These are phyloP conservation scores for Neelides sp. DNA, from an alignment of 1,140 invertebrate species.

Conservation along the genomic window DNA sequence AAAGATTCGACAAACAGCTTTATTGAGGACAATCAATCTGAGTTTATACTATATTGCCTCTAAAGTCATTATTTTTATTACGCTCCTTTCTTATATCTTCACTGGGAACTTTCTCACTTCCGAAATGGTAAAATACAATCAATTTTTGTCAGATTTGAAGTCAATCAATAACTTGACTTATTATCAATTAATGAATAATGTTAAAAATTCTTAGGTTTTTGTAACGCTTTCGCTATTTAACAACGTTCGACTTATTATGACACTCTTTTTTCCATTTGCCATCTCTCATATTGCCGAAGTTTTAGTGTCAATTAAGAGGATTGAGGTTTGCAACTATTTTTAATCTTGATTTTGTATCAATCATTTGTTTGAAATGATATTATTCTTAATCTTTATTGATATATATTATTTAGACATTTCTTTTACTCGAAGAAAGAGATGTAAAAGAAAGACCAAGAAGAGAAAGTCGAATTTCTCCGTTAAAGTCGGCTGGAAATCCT, in stretches of 20 bases:
- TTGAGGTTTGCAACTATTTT: slow-evolving; percentile 15
- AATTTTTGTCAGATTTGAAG: not conserved
- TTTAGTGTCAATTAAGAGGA: slow-evolving; percentile 15
- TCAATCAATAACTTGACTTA: not conserved
- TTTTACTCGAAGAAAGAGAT: slow-evolving; percentile 12
- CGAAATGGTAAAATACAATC: slow-evolving; percentile 33
- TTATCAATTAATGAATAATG: not conserved
- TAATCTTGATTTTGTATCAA: not conserved
- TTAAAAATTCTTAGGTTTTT: slow-evolving; percentile 33
- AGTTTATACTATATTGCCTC: slow-evolving; percentile 35
- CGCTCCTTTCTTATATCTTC: slow-evolving; percentile 37
- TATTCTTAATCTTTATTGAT: not conserved
- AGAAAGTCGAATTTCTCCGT: not conserved
- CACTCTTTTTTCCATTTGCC: slow-evolving; percentile 40
- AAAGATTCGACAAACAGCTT: slow-evolving; percentile 36
- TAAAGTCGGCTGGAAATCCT: slow-evolving; percentile 1
- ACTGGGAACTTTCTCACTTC: slow-evolving; percentile 36
- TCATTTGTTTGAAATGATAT: not conserved
- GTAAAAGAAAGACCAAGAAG: not conserved
- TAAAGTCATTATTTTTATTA: slow-evolving; percentile 40
- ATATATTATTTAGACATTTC: slow-evolving; percentile 8
- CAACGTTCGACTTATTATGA: slow-evolving; percentile 38
- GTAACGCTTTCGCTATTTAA: slow-evolving; percentile 40
- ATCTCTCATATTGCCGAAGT: slow-evolving; percentile 33
- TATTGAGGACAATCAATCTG: slow-evolving; percentile 38